A percentile compares a stretch with the other conserved stretches of the same genome.
These are phyloP conservation scores for Ischnura elegans DNA, from an alignment of 2,888 invertebrate species.

Conservation along the genomic window DNA sequence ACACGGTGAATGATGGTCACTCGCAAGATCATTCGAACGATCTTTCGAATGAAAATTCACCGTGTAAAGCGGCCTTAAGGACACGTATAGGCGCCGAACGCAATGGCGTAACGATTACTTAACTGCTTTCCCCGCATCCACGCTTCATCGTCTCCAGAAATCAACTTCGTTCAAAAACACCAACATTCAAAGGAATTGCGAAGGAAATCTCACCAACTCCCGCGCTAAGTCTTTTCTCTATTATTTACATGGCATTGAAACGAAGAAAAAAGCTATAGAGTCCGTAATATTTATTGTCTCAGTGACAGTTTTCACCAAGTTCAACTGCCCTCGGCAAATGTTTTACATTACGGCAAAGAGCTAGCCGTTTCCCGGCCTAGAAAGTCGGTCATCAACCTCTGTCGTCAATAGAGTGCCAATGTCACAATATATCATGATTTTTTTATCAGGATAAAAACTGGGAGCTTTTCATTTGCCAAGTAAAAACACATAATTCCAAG, in stretches of 20 bases:
- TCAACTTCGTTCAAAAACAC: not conserved
- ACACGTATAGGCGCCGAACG: not conserved
- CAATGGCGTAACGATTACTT: not conserved
- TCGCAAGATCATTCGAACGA: too few species aligned
- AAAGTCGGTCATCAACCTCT: not conserved
- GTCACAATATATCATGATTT: not conserved
- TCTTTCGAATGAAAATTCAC: too few species aligned
- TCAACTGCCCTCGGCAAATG: too few species aligned
- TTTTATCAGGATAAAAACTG: too few species aligned
- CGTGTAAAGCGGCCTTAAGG: too few species aligned
- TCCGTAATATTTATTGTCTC: not conserved
- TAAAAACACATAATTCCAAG: too few species aligned
- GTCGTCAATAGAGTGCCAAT: not conserved
- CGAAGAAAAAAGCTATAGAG: not conserved
- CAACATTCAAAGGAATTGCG: not conserved
- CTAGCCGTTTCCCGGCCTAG: not conserved
- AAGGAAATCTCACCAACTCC: not conserved
- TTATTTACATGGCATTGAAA: not conserved
- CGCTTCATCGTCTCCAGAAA: too few species aligned
- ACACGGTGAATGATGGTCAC: too few species aligned
- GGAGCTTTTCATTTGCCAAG: too few species aligned
- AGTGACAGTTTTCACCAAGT: not conserved
- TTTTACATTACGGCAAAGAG: not conserved
- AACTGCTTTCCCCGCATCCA: too few species aligned
- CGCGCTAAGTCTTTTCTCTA: not conserved